Evolutionary conservation across 2,888 invertebrate genomes (phyloP).

Genomic region (Creontiades dilutus): DNA sequence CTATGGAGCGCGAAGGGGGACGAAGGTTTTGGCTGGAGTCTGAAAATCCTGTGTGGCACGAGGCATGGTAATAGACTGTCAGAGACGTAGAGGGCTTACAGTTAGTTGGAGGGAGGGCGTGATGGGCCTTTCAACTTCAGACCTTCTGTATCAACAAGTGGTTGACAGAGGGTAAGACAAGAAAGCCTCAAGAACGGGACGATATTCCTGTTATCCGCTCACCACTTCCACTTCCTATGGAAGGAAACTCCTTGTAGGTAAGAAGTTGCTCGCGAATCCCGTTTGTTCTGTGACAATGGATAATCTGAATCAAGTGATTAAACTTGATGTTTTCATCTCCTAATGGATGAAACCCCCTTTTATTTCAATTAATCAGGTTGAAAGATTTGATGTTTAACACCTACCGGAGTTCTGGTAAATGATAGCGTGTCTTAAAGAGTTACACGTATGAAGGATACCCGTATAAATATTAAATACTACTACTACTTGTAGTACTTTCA

Average conservation of each 20-base stretch:
- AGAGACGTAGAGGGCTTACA: background rate
- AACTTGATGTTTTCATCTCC: too few species aligned
- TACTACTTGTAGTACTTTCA: too few species aligned
- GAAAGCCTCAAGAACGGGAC: background rate
- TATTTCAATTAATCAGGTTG: too few species aligned
- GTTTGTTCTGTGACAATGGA: too few species aligned
- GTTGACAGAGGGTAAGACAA: slow-evolving; percentile 23
- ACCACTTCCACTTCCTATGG: background rate
- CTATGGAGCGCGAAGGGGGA: slow-evolving; percentile 17
- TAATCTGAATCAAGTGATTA: too few species aligned
- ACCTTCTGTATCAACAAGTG: slow-evolving; percentile 38
- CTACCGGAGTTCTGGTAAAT: too few species aligned
- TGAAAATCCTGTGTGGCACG: background rate
- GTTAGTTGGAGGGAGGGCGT: background rate
- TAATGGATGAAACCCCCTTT: too few species aligned
- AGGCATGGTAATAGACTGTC: slow-evolving; percentile 37
- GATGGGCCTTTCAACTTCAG: slow-evolving; percentile 35
- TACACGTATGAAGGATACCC: too few species aligned
- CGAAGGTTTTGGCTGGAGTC: background rate
- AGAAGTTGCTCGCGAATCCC: too few species aligned
- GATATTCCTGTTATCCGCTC: slow-evolving; percentile 25
- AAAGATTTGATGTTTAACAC: too few species aligned
- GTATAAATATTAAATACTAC: too few species aligned
- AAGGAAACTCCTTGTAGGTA: background rate
- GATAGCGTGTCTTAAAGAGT: too few species aligned